Evolutionary conservation across 2,113 vertebrate genomes (phyloP), one percentile per base, ranked within the genome.

Genomic region (Bos taurus): DNA sequence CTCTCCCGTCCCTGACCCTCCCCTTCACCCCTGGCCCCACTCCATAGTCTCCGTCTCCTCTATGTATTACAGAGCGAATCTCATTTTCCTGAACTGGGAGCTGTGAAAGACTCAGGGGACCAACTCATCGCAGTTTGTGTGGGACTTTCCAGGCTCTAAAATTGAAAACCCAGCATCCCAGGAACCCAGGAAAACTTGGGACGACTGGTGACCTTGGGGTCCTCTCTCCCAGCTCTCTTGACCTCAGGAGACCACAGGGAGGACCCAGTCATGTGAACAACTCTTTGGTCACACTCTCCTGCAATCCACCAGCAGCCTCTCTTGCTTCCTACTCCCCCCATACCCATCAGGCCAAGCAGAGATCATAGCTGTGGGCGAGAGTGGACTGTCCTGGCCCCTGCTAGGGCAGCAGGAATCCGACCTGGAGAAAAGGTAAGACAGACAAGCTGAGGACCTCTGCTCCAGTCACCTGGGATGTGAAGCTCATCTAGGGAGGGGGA

Each of bases 381-480:
- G 50, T 12, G 6, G 33, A 8, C 52, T 48, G 25, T n/a, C 60
- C 57, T 54, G 48, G 57, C 25, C 48, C 60, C 50, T 54, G 7
- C 10, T 57, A 80, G 57, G 21, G 48, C 33, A 43, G 80, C 7
- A 43, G 88, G 14, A 25, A 21, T 33, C 67, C 33, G 15, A n/a
- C 56, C 82, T 78, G 48, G 36, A 43, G 43, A 93, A 62, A 89
- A 94, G 80, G 48, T 43, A 64, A 86, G 46, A 57, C 85, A 92
- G 84, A 74, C 59, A 80, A 89, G 46, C 77, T 17, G 40, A 56
- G 48, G 74, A 30, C 52, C 57, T 90, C 94, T 50, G 54, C 62
- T 85, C 67, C 54, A 57, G n/a, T 94, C 83, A 95, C 95, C 96
- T 78, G 21, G n/a, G 85, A 96, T 43, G 4, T 71, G 91, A 93